Evolutionary conservation across 2,797 vertebrate species (phyloP).

Genomic region (Aeoliscus strigatus): DNA sequence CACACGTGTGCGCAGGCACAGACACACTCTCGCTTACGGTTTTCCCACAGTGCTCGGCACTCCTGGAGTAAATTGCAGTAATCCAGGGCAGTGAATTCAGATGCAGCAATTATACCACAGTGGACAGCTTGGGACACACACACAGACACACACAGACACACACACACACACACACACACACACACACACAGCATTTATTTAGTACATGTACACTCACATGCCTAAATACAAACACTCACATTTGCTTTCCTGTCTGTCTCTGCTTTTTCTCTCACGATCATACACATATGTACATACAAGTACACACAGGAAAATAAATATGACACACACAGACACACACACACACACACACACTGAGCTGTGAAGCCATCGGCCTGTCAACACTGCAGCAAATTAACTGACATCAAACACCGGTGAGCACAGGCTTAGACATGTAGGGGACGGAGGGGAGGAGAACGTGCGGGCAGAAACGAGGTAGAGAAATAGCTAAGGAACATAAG

Average conservation of each 20-base stretch:
- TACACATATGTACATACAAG: slow-evolving; percentile 22
- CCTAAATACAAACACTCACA: slow-evolving; percentile 1
- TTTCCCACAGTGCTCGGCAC: slow-evolving; percentile 75
- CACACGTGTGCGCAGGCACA: slow-evolving; percentile 40
- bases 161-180: slow-evolving; percentile 12
- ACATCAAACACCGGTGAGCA: slow-evolving; percentile 80
- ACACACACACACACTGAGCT: slow-evolving; percentile 50
- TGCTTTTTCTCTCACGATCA: slow-evolving; percentile 8
- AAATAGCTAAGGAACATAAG: no score
- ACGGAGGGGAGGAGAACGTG: slow-evolving; percentile 42
- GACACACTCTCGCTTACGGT: slow-evolving; percentile 48
- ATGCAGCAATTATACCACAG: slow-evolving; percentile 66
- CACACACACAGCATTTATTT: no score
- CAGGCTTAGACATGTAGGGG: slow-evolving; percentile 79
- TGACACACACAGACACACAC: slow-evolving; percentile 21
- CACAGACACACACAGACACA: slow-evolving; percentile 23
- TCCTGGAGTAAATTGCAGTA: slow-evolving; percentile 71
- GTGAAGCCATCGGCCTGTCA: slow-evolving; percentile 75
- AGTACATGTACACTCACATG: not conserved
- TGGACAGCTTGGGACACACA: slow-evolving; percentile 60
- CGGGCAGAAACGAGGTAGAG: not conserved
- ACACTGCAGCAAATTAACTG: slow-evolving; percentile 79
- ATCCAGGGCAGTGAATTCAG: slow-evolving; percentile 72
- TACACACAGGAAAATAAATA: slow-evolving; percentile 26
- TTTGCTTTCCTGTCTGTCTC: slow-evolving; percentile 1